Evolutionary conservation across 2,888 invertebrate genomes (phyloP).

Genomic region (Eupsilia transversa): DNA sequence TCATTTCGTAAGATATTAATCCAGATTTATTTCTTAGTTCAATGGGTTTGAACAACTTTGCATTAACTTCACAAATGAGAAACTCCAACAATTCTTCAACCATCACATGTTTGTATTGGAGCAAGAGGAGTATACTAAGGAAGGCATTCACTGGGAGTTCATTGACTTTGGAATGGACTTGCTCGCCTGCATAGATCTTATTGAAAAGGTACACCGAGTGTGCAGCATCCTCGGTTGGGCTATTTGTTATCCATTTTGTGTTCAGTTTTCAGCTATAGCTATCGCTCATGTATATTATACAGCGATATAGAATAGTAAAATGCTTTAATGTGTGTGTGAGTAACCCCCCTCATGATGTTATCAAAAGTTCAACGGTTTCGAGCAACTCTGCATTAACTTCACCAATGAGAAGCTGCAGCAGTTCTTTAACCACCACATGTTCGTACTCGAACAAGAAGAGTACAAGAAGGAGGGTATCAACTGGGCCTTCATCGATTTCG

Average conservation of each 20-base stretch:
- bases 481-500: conserved; percentile 99
- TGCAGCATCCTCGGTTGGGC: conserved; percentile 77
- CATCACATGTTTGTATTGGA: conserved; percentile 99
- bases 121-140: conserved; percentile 99
- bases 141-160: conserved; percentile 99
- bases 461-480: conserved; percentile 98
- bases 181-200: conserved; percentile 99
- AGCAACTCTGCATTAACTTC: conserved; percentile 99
- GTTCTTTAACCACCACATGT: conserved; percentile 99
- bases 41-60: conserved; percentile 99
- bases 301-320: conserved; percentile 66
- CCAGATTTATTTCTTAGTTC: conserved; percentile 92
- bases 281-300: conserved; percentile 73
- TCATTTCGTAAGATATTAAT: conserved; percentile 78
- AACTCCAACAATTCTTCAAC: conserved; percentile 99
- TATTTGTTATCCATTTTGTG: conserved; percentile 64
- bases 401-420: conserved; percentile 99
- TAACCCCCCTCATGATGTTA: conserved; percentile 76
- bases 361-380: conserved; percentile 97
- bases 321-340: conserved; percentile 58
- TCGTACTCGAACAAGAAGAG: conserved; percentile 99
- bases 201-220: conserved; percentile 96
- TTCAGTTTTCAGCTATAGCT: conserved; percentile 73
- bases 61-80: conserved; percentile 99
- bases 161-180: conserved; percentile 99